Percentiles rank a stretch among this genome's conserved stretches.
Conservation (phyloP, 2,797 vertebrate species). For the Lemur catta region DNA sequence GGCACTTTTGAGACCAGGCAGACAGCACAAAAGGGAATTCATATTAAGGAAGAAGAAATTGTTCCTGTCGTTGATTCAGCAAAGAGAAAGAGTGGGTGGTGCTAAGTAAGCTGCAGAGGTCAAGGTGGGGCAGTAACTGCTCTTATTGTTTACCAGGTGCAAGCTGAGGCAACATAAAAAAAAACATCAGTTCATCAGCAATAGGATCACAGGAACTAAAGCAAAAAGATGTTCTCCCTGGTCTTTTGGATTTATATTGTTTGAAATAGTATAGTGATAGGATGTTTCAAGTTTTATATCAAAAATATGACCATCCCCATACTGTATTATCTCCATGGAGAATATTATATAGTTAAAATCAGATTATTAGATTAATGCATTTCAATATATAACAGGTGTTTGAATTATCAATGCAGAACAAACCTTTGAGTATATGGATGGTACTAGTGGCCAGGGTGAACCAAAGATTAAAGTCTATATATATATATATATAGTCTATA, state of each 20-base stretch:
- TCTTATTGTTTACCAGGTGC: background rate
- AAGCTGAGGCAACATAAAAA: background rate
- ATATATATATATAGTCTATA: background rate
- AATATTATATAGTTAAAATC: background rate
- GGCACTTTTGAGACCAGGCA: background rate
- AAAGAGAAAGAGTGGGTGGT: background rate
- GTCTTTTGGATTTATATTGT: background rate
- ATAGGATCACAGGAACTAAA: background rate
- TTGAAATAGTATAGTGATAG: background rate
- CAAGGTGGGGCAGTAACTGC: too few relatives aligned
- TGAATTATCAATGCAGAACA: background rate
- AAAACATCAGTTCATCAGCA: background rate
- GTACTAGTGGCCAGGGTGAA: background rate
- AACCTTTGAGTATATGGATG: background rate
- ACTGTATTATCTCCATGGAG: background rate
- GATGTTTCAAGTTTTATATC: background rate
- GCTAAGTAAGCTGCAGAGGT: background rate
- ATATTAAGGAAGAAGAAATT: background rate
- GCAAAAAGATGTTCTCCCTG: background rate
- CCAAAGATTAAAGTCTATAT: background rate
- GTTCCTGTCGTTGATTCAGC: background rate
- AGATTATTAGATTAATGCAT: background rate
- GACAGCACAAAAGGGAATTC: background rate
- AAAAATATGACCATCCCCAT: background rate
- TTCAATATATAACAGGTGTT: background rate